These are phyloP conservation scores for Cladopsammia gracilis DNA, from an alignment of 64 coral and sea anemone genomes.

Conservation along the genomic window DNA sequence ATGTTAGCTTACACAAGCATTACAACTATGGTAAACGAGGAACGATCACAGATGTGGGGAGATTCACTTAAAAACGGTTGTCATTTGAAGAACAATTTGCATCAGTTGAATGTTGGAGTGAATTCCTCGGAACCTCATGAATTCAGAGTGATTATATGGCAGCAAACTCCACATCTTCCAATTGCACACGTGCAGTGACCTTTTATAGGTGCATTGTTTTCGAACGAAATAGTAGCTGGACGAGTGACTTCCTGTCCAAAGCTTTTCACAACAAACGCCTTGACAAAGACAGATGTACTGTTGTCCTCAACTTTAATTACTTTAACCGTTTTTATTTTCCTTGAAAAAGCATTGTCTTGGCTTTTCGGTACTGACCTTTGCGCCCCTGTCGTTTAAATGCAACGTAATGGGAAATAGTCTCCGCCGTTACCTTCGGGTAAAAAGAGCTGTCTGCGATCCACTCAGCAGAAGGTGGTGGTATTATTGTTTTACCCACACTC, in stretches of 20 bases:
- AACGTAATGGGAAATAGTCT: background rate
- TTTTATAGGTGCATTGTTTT: constrained; percentile 16
- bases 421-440: background rate
- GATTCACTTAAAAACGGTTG: too few species aligned
- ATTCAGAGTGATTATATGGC: constrained; percentile 34
- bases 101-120: too few species aligned
- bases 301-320: constrained; percentile 6
- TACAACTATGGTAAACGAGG: too few species aligned
- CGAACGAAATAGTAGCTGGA: constrained; percentile 13
- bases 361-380: constrained; percentile 48
- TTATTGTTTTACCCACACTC: background rate
- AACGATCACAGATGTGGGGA: too few species aligned
- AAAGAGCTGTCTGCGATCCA: constrained; percentile 8
- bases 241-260: constrained; percentile 27
- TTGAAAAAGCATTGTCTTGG: constrained; percentile 23
- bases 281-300: constrained; percentile 10
- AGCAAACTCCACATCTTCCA: constrained; percentile 59
- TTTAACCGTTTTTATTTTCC: constrained; percentile 37
- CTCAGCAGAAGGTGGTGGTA: constrained; percentile 7
- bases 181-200: constrained; percentile 51
- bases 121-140: too few species aligned
- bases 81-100: background rate
- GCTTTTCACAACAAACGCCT: background rate
- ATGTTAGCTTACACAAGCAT: too few species aligned
- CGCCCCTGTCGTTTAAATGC: constrained; percentile 26